Evolutionary conservation across 2,888 invertebrate species (phyloP).

Genomic region (Eretmocerus hayati): DNA sequence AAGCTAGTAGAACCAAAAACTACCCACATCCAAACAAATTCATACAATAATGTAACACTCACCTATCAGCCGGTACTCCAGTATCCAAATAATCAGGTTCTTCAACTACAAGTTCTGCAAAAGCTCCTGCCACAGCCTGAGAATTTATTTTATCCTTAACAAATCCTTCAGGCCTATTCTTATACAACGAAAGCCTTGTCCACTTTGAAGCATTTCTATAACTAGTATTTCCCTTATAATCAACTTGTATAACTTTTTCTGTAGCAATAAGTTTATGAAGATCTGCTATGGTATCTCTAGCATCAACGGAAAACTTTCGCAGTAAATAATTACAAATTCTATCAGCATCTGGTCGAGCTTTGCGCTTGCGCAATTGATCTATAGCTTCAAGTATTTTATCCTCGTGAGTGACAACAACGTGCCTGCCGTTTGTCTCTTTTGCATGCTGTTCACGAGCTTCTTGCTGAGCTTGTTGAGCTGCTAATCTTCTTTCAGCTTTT

Average conservation of each 20-base stretch:
- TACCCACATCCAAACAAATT: too few relatives aligned
- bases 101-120: conserved; percentile 63
- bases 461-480: neutral
- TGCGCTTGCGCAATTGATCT: conserved; percentile 73
- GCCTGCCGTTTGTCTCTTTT: neutral
- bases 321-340: conserved; percentile 76
- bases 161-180: conserved; percentile 49
- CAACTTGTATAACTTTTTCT: conserved; percentile 72
- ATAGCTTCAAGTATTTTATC: conserved; percentile 76
- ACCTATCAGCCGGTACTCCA: conserved; percentile 63
- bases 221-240: conserved; percentile 80
- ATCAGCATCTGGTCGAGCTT: conserved; percentile 77
- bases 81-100: conserved; percentile 66
- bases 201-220: conserved; percentile 76
- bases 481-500: conserved; percentile 6
- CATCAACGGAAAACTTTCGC: conserved; percentile 65
- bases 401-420: conserved; percentile 57
- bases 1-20: too few relatives aligned
- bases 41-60: too few relatives aligned
- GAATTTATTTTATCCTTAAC: conserved; percentile 48
- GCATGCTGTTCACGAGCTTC: neutral
- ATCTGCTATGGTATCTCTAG: conserved; percentile 63
- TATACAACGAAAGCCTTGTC: conserved; percentile 47
- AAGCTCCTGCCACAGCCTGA: conserved; percentile 58
- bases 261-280: conserved; percentile 68